These are phyloP conservation scores for human DNA, from an alignment of 2,113 vertebrate genomes.

Conservation along the genomic window DNA sequence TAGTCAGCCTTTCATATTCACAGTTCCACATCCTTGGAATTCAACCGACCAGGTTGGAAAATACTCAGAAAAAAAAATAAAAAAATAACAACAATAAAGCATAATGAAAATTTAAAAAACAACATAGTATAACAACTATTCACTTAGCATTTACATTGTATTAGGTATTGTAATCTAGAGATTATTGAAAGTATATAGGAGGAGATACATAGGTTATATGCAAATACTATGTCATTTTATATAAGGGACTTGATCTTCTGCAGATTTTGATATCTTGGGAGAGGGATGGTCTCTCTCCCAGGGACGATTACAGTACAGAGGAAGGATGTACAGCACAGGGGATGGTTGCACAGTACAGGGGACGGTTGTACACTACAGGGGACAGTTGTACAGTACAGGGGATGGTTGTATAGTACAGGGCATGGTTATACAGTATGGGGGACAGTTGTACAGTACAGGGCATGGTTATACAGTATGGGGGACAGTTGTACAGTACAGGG, in stretches of 20 bases:
- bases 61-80: neutral
- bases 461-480: accelerated
- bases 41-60: neutral
- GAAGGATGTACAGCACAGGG: neutral
- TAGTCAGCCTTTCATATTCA: neutral
- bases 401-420: neutral
- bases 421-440: neutral
- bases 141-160: neutral
- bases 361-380: neutral
- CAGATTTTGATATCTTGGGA: neutral
- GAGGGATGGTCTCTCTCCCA: too few species aligned
- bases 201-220: neutral
- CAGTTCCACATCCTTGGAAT: neutral
- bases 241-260: neutral
- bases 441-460: accelerated
- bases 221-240: neutral
- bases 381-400: neutral
- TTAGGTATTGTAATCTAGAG: neutral
- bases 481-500: too few species aligned
- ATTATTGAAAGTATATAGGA: neutral
- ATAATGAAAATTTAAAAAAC: neutral
- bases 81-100: neutral
- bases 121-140: neutral
- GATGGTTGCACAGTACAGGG: neutral
- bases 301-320: too few species aligned